These are phyloP conservation scores for Drosophila mayaguana DNA, from an alignment of 2,888 invertebrate species.

Conservation along the genomic window DNA sequence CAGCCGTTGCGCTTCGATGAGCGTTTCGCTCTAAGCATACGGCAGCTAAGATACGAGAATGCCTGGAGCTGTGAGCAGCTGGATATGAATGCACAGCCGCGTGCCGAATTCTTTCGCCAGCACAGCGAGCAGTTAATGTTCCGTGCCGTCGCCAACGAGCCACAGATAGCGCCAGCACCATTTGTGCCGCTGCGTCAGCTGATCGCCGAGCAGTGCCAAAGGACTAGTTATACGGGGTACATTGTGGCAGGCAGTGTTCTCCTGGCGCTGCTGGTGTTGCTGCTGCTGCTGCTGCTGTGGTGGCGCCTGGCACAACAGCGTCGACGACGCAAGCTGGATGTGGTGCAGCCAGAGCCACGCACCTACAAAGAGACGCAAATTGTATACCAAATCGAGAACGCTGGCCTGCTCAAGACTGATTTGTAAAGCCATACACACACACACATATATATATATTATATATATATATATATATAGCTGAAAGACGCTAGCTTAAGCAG, in stretches of 20 bases:
- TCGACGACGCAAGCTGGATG: slow-evolving; percentile 87
- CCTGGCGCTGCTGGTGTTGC: slow-evolving; percentile 84
- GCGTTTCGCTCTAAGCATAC: slow-evolving; percentile 79
- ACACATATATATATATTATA: slow-evolving; percentile 27
- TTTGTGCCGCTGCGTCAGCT: slow-evolving; percentile 77
- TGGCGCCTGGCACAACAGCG: slow-evolving; percentile 86
- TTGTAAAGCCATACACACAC: slow-evolving; percentile 83
- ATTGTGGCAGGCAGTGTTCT: slow-evolving; percentile 86
- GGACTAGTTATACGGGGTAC: slow-evolving; percentile 82
- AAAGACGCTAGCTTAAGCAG: slow-evolving; percentile 64
- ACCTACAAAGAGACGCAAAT: slow-evolving; percentile 94
- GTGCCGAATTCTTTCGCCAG: slow-evolving; percentile 77
- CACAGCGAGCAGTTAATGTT: slow-evolving; percentile 81
- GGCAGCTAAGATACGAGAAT: slow-evolving; percentile 79
- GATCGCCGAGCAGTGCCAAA: slow-evolving; percentile 77
- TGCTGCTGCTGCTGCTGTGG: slow-evolving; percentile 85
- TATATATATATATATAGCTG: slow-evolving; percentile 57
- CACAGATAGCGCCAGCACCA: slow-evolving; percentile 19
- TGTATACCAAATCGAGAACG: slow-evolving; percentile 93
- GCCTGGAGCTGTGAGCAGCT: slow-evolving; percentile 78
- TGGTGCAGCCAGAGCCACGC: slow-evolving; percentile 92
- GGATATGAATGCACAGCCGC: slow-evolving; percentile 71
- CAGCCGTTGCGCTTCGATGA: slow-evolving; percentile 78
- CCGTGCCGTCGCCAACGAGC: slow-evolving; percentile 26
- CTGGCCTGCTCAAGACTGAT: slow-evolving; percentile 92